Percentiles rank a stretch among this genome's conserved stretches.
Evolutionary conservation across 2,797 vertebrate genomes (phyloP).

Genomic region (Pogoniulus pusillus): DNA sequence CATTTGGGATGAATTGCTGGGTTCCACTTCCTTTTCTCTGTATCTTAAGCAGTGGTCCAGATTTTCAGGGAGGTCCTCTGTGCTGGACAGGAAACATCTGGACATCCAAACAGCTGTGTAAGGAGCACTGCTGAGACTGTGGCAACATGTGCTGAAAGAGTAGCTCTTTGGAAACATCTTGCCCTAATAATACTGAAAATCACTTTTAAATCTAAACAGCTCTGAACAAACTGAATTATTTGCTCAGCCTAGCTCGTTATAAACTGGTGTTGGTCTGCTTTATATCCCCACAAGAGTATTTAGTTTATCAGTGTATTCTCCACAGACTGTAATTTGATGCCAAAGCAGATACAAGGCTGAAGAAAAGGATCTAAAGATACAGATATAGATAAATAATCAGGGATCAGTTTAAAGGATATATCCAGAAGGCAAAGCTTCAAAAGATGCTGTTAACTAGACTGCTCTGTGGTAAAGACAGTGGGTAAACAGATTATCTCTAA

Average conservation of each 20-base stretch:
- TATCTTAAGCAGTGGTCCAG: neutral
- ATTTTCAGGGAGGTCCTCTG: neutral
- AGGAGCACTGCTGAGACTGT: neutral
- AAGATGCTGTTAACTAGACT: slow-evolving; percentile 61
- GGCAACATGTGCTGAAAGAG: neutral
- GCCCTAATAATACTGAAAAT: neutral
- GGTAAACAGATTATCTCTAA: slow-evolving; percentile 64
- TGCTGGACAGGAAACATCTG: neutral
- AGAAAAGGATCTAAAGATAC: neutral
- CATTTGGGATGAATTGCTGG: neutral
- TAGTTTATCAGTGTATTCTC: neutral
- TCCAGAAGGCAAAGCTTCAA: slow-evolving; percentile 47
- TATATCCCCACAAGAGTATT: neutral
- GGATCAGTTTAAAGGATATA: slow-evolving; percentile 47
- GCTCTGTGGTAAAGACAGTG: slow-evolving; percentile 33
- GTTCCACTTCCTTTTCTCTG: neutral
- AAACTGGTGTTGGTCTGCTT: neutral
- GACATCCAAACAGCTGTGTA: neutral
- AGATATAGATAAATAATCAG: neutral
- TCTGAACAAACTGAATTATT: neutral
- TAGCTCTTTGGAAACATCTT: neutral
- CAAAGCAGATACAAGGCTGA: slow-evolving; percentile 21
- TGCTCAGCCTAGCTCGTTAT: neutral
- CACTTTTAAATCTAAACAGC: neutral
- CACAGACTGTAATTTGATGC: slow-evolving; percentile 32